Percentiles rank a stretch among this genome's conserved stretches.
Evolutionary conservation across 1,140 invertebrate genomes (phyloP).

Genomic region (Antheraea pernyi): DNA sequence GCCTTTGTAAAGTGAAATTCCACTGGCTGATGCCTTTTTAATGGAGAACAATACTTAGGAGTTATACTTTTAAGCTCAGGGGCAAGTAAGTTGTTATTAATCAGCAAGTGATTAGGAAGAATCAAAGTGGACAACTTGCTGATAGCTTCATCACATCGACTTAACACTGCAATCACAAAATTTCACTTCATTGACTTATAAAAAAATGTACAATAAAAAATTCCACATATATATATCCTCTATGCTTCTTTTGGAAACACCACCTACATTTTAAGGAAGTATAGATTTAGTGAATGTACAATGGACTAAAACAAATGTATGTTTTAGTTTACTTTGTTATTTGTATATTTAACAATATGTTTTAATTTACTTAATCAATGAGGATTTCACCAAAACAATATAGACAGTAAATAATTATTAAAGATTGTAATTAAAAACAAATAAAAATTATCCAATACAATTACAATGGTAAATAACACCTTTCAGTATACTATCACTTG

Average conservation of each 20-base stretch:
- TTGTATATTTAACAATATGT: too few species aligned
- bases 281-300: too few species aligned
- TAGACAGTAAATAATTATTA: too few species aligned
- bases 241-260: background rate
- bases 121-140: constrained; percentile 43
- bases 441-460: background rate
- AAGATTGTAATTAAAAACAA: too few species aligned
- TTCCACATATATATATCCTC: background rate
- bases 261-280: background rate
- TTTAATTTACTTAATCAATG: too few species aligned
- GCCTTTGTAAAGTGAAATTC: constrained; percentile 61
- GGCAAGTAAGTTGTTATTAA: constrained; percentile 40
- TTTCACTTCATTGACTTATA: background rate
- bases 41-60: constrained; percentile 61
- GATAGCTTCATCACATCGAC: constrained; percentile 57
- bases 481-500: background rate
- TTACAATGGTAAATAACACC: background rate
- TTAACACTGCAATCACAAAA: constrained; percentile 64
- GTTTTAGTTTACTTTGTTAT: too few species aligned
- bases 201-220: background rate
- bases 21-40: constrained; percentile 56
- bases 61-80: constrained; percentile 42
- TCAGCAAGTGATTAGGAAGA: constrained; percentile 55
- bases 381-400: too few species aligned
- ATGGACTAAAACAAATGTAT: too few species aligned